A percentile compares a stretch with the other conserved stretches of the same genome.
These are phyloP conservation scores for Saccostrea echinata DNA, from an alignment of 1,140 invertebrate species.

Conservation along the genomic window DNA sequence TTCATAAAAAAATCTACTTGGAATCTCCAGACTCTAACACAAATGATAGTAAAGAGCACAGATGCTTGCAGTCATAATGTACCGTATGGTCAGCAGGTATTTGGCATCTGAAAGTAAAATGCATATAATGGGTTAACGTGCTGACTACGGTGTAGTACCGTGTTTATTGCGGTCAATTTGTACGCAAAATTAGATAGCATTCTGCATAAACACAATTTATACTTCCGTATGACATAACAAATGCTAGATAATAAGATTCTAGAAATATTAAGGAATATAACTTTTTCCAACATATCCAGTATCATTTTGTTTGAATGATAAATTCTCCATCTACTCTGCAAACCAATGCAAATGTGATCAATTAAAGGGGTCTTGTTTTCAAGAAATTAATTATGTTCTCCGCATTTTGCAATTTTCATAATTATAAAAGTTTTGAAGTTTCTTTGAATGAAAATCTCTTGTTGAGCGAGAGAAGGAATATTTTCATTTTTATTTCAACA, in stretches of 20 bases:
- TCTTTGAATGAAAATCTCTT: too few species aligned
- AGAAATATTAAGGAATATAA: not conserved
- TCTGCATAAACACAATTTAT: not conserved
- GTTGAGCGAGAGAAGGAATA: too few species aligned
- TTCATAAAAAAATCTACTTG: not conserved
- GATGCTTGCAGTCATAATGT: constrained; percentile 13
- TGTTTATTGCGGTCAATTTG: not conserved
- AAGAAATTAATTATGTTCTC: not conserved
- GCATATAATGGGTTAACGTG: constrained; percentile 6
- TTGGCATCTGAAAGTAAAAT: not conserved
- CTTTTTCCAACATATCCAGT: not conserved
- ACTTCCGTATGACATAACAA: not conserved
- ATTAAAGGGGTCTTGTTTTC: not conserved
- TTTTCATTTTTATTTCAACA: too few species aligned
- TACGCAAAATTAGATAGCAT: not conserved
- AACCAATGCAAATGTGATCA: not conserved
- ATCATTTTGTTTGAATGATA: not conserved
- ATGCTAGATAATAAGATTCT: not conserved
- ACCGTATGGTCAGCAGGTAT: constrained; percentile 2
- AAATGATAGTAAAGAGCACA: not conserved
- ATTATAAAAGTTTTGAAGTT: not conserved
- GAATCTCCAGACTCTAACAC: not conserved
- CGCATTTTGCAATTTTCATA: not conserved
- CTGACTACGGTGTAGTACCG: not conserved
- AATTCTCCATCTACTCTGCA: not conserved